phyloP scores from a whole-genome alignment of 2,113 vertebrate genomes.

The Taurulus bubalis region DNA sequence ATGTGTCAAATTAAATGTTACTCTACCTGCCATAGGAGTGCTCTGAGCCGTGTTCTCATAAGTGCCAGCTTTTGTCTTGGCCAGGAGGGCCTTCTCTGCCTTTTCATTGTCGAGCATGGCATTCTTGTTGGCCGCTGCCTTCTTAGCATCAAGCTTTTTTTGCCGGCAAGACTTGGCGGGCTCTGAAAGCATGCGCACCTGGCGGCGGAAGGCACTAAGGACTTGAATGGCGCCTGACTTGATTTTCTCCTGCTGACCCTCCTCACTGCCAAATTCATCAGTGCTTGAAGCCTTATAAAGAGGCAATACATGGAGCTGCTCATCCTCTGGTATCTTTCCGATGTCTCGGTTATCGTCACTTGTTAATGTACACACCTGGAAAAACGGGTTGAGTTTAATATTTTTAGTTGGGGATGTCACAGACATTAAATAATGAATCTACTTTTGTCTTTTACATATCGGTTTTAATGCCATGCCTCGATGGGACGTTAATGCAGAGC shows the following conservation, averaged over 20 bases:
- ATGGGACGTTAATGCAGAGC: not conserved
- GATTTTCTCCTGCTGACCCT: slow-evolving; percentile 94
- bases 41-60: slow-evolving; percentile 78
- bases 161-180: slow-evolving; percentile 95
- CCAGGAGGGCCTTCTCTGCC: slow-evolving; percentile 87
- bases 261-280: slow-evolving; percentile 94
- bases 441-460: not conserved
- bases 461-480: not conserved
- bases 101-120: slow-evolving; percentile 88
- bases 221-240: slow-evolving; percentile 93
- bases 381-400: slow-evolving; percentile 13
- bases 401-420: not conserved
- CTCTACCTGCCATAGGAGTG: slow-evolving; percentile 75
- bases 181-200: slow-evolving; percentile 94
- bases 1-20: slow-evolving; percentile 12
- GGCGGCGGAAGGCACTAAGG: slow-evolving; percentile 91
- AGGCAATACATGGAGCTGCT: slow-evolving; percentile 96
- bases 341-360: slow-evolving; percentile 94
- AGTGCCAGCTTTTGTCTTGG: slow-evolving; percentile 86
- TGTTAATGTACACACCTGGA: slow-evolving; percentile 95
- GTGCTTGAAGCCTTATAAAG: slow-evolving; percentile 92
- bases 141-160: slow-evolving; percentile 94
- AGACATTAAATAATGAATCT: not conserved
- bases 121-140: slow-evolving; percentile 89
- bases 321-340: slow-evolving; percentile 92